A percentile compares a stretch with the other conserved stretches of the same genome.
Conservation (phyloP, 2,113 vertebrate genomes). For the Chionomys nivalis region DNA sequence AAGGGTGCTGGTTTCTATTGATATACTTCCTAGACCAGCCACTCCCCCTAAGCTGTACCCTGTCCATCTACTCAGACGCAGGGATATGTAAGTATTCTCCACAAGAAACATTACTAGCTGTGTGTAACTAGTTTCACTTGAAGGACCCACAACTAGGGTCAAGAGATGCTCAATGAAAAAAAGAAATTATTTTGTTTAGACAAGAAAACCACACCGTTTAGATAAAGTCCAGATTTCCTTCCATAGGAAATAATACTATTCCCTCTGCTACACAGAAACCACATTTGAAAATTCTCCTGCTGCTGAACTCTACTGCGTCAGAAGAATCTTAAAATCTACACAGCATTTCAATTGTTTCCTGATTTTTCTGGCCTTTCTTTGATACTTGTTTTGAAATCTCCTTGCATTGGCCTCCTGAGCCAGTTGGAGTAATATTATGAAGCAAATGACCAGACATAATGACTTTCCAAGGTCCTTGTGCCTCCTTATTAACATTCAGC, state of each 20-base stretch:
- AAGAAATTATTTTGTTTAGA: constrained; percentile 56
- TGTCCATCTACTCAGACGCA: neutral
- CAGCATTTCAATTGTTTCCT: constrained; percentile 72
- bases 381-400: constrained; percentile 79
- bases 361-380: constrained; percentile 78
- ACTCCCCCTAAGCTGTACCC: neutral
- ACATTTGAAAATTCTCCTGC: constrained; percentile 63
- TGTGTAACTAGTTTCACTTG: neutral
- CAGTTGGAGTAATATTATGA: constrained; percentile 87
- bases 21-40: neutral
- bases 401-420: constrained; percentile 86
- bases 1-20: neutral
- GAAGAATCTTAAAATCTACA: constrained; percentile 58
- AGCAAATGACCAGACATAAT: constrained; percentile 93
- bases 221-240: constrained; percentile 61
- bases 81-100: neutral
- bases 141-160: neutral
- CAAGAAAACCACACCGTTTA: constrained; percentile 40
- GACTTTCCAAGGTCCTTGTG: constrained; percentile 99
- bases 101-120: constrained; percentile 24
- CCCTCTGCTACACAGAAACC: constrained; percentile 14
- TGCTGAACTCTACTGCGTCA: constrained; percentile 29
- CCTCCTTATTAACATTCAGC: constrained; percentile 98
- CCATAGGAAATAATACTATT: constrained; percentile 60
- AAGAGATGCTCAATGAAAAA: neutral